A percentile compares a stretch with the other conserved stretches of the same genome.
phyloP scores from a whole-genome alignment of 2,888 invertebrate species.

The Agrochola macilenta region DNA sequence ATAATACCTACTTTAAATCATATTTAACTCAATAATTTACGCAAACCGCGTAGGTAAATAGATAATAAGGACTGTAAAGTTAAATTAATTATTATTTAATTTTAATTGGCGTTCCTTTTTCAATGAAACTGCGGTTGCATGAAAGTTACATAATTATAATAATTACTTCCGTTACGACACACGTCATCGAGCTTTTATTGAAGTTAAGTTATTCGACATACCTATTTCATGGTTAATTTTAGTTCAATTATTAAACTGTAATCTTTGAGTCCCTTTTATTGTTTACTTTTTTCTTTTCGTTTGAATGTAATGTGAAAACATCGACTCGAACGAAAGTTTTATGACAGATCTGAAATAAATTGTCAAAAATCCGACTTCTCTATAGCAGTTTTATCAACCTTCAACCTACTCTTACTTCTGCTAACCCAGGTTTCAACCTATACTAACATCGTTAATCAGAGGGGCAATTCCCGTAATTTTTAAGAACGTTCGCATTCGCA shows the following conservation, averaged over 20 bases:
- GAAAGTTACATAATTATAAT: background rate
- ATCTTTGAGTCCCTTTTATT: background rate
- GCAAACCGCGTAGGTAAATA: background rate
- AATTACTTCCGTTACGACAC: background rate
- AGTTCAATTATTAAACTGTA: background rate
- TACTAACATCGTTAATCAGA: no score
- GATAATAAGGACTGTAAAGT: background rate
- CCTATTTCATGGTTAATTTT: background rate
- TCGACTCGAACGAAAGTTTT: background rate
- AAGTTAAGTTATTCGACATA: background rate
- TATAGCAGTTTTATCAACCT: background rate
- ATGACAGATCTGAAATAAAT: background rate
- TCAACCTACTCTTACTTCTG: background rate
- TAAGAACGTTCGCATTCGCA: no score
- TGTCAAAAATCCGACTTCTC: background rate
- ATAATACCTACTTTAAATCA: background rate
- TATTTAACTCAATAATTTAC: background rate
- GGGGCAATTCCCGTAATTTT: no score
- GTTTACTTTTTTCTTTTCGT: no score
- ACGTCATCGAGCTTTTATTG: no score
- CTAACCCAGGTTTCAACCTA: background rate
- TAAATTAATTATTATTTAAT: background rate
- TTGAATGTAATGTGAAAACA: background rate
- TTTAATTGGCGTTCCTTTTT: background rate
- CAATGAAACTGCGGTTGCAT: background rate